Base-by-base conservation (phyloP, 2,888 invertebrate species). In the Neuroscelio doddi region DNA sequence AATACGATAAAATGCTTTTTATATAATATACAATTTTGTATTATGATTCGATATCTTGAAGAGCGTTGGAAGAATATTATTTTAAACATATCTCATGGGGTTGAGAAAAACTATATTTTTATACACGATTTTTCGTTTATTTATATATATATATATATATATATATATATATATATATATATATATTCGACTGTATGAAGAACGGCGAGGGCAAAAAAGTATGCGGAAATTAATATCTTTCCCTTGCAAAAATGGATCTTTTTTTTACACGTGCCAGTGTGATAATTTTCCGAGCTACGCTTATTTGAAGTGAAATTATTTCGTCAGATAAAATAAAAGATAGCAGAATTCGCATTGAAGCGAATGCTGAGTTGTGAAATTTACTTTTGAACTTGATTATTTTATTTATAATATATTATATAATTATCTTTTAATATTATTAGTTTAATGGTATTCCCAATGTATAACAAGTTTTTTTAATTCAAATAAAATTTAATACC, bases 171-270 rank as follows among this genome's bases (percentile, higher is more conserved):
- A 15, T 53, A 45, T 32, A 8, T 42, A 29, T 17, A 26, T 29
- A 38, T 39, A 30, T 21, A 41, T 45, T 47, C 41, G 26, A 27
- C 29, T 36, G 24, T 39, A 39, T 12, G 38, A 12, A 10, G 32
- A 52, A 47, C 10, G 39, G 29, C 39, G 52, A 17, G 52, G 46
- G 46, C 27, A 46, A 52, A 59, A 59, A 52, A 34, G 41, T 27
- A 46, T 34, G 46, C 52, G 51, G 51, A 52, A 59, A 59, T 59
- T 51, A 59, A 59, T 59, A 59, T 52, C 59, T 42, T 36, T 52
- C 21, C 14, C 59, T 45, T 9, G 58, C 52, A 32, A 47, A 45
- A 50, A 51, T 10, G 42, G 42, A 1, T 51, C 45, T 26, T 46
- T 59, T 59, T 44, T 38, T 42, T 24, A 51, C n/a, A 42, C 38